phyloP scores from a whole-genome alignment of 2,888 invertebrate species.

The Phortica magna region DNA sequence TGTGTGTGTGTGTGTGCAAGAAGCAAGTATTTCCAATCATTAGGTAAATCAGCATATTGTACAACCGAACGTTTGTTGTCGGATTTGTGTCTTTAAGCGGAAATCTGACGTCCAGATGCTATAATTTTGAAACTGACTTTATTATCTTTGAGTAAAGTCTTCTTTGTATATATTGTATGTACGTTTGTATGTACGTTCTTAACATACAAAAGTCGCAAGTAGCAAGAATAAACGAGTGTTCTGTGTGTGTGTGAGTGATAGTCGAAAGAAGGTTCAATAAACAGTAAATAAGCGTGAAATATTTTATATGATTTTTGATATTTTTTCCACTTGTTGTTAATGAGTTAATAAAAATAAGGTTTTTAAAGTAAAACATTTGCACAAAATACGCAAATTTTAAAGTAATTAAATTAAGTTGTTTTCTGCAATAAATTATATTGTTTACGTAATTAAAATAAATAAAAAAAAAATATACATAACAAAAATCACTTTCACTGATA shows the following conservation, averaged over 20 bases:
- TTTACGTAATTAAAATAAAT: not conserved
- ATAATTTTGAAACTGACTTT: too few relatives aligned
- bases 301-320: not conserved
- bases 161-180: too few relatives aligned
- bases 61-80: not conserved
- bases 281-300: slow-evolving; percentile 16
- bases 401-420: not conserved
- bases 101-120: not conserved
- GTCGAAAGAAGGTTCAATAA: slow-evolving; percentile 6
- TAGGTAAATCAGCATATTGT: not conserved
- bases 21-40: not conserved
- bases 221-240: not conserved
- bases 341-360: not conserved
- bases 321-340: not conserved
- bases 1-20: not conserved
- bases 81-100: too few relatives aligned
- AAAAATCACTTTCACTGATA: not conserved
- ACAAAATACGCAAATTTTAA: not conserved
- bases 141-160: too few relatives aligned
- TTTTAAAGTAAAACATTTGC: too few relatives aligned
- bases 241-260: not conserved
- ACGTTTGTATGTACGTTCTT: too few relatives aligned
- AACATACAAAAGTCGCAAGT: not conserved
- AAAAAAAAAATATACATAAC: not conserved
- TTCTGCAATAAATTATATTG: not conserved